Percentiles rank a stretch among this genome's conserved stretches.
These are phyloP conservation scores for Eolophus roseicapilla DNA, from an alignment of 2,113 vertebrate species.

Conservation along the genomic window DNA sequence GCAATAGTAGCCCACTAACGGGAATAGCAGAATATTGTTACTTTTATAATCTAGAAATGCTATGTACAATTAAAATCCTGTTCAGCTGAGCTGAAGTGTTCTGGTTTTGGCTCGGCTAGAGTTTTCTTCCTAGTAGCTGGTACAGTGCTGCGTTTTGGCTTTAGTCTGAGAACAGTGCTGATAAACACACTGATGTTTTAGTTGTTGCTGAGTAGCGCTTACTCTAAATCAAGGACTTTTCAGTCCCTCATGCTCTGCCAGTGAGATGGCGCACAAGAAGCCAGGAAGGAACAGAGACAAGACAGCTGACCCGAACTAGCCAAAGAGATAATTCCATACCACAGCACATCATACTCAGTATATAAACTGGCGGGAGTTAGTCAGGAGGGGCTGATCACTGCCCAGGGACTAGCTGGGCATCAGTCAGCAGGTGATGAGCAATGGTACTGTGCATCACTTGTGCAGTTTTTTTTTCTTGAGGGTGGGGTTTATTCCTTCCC, in stretches of 20 bases:
- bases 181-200: background rate
- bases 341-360: background rate
- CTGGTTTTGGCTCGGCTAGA: background rate
- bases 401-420: background rate
- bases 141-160: background rate
- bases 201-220: background rate
- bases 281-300: background rate
- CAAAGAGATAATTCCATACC: background rate
- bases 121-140: background rate
- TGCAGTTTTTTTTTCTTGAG: background rate
- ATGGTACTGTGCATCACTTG: background rate
- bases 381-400: background rate
- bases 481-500: background rate
- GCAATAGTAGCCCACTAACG: background rate
- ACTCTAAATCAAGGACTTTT: background rate
- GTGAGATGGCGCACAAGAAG: background rate
- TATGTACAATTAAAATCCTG: background rate
- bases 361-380: background rate
- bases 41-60: background rate
- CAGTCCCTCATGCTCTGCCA: background rate
- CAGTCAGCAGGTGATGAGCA: background rate
- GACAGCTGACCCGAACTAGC: background rate
- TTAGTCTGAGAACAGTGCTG: background rate
- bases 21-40: background rate
- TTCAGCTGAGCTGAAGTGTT: background rate